Conservation (phyloP, 2,113 vertebrate genomes). For the Hippoglossus stenolepis region DNA sequence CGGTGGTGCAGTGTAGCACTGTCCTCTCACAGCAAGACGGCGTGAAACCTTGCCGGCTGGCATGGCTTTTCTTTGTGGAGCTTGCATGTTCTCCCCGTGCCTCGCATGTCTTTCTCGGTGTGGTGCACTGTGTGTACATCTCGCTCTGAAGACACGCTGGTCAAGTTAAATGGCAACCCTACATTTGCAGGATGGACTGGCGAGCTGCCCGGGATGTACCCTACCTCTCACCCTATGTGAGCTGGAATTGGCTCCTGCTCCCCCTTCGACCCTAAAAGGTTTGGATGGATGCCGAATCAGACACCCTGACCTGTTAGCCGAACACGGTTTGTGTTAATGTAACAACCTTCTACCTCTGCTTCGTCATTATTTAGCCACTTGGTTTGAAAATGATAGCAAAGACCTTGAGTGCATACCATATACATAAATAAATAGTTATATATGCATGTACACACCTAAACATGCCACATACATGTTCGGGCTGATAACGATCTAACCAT, state of each 20-base stretch:
- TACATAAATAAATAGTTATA: not conserved
- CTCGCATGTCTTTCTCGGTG: no score
- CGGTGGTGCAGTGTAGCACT: no score
- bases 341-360: not conserved
- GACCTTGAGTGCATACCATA: not conserved
- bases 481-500: conserved; percentile 30
- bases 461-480: conserved; percentile 16
- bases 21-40: no score
- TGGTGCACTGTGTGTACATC: no score
- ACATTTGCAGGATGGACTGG: no score
- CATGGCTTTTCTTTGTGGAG: no score
- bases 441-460: not conserved
- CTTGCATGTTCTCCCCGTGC: no score
- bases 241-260: not conserved
- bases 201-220: no score
- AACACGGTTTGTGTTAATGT: not conserved
- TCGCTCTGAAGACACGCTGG: not conserved
- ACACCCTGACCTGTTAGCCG: not conserved
- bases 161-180: not conserved
- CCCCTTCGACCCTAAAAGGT: not conserved
- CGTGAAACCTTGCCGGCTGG: no score
- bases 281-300: not conserved
- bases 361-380: not conserved
- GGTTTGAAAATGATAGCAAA: not conserved
- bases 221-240: not conserved